Evolutionary conservation across 2,888 invertebrate species (phyloP).

Genomic region (Eristalis intricaria): DNA sequence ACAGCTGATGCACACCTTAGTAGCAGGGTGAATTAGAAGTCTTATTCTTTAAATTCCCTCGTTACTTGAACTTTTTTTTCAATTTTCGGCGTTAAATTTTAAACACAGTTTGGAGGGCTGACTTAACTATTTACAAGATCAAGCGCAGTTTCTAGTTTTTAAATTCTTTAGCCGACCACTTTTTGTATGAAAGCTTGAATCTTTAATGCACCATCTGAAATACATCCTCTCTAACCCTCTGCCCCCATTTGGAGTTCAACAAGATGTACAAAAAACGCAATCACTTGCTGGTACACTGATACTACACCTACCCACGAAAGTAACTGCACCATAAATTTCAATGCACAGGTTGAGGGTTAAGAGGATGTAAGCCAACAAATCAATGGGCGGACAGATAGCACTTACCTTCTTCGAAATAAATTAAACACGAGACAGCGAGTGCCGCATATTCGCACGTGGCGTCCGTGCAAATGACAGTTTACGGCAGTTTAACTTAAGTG

Average conservation of each 20-base stretch:
- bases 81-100: no score
- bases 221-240: neutral
- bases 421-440: slow-evolving; percentile 7
- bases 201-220: neutral
- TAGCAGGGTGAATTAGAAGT: no score
- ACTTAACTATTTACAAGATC: no score
- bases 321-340: slow-evolving; percentile 9
- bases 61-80: no score
- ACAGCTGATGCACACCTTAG: no score
- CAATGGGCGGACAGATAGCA: slow-evolving; percentile 20
- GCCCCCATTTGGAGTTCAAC: no score
- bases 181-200: no score
- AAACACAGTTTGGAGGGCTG: no score
- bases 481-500: slow-evolving; percentile 36
- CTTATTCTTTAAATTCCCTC: no score
- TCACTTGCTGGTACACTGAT: neutral
- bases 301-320: neutral
- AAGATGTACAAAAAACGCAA: no score
- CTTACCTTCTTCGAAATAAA: slow-evolving; percentile 1
- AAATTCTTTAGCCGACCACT: no score
- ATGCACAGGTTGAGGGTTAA: neutral
- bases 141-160: no score
- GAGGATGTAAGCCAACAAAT: slow-evolving; percentile 22
- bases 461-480: slow-evolving; percentile 36
- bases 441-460: neutral